Percentiles rank a stretch among this genome's conserved stretches.
Conservation (phyloP, 2,113 vertebrate genomes). For the Balaeniceps rex region DNA sequence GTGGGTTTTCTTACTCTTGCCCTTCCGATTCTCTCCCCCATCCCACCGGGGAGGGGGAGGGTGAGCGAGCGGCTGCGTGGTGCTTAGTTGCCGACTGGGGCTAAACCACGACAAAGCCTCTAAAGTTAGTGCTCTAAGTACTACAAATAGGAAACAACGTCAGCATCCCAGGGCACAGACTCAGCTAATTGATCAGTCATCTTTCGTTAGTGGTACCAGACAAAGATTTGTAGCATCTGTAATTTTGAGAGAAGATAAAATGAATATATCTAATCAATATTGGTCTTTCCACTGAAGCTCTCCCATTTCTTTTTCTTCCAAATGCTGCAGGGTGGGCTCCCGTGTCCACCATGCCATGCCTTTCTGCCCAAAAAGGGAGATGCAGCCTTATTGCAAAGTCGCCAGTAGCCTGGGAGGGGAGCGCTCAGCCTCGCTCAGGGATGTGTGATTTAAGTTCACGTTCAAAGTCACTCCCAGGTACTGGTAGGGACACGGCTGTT, state of each 20-base stretch:
- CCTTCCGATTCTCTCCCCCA: too few relatives aligned
- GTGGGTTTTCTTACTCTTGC: too few relatives aligned
- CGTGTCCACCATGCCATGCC: neutral
- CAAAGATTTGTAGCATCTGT: neutral
- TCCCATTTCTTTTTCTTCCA: neutral
- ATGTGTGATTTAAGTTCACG: fast-evolving
- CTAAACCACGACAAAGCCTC: too few relatives aligned
- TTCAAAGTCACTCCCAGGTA: neutral
- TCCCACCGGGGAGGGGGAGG: too few relatives aligned
- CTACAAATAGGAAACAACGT: fast-evolving
- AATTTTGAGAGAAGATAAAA: neutral
- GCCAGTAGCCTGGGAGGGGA: neutral
- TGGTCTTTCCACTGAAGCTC: neutral
- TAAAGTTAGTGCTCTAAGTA: neutral
- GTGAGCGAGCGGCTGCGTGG: too few relatives aligned
- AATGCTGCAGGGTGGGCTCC: neutral
- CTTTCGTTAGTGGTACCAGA: neutral
- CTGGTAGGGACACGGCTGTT: neutral
- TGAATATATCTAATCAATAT: neutral
- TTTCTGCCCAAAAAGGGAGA: neutral
- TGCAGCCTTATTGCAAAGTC: neutral
- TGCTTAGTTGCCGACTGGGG: too few relatives aligned
- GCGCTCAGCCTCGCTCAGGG: fast-evolving
- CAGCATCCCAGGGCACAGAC: neutral
- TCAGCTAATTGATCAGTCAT: neutral